phyloP scores from a whole-genome alignment of 2,888 invertebrate species.

The Deilephila elpenor region DNA sequence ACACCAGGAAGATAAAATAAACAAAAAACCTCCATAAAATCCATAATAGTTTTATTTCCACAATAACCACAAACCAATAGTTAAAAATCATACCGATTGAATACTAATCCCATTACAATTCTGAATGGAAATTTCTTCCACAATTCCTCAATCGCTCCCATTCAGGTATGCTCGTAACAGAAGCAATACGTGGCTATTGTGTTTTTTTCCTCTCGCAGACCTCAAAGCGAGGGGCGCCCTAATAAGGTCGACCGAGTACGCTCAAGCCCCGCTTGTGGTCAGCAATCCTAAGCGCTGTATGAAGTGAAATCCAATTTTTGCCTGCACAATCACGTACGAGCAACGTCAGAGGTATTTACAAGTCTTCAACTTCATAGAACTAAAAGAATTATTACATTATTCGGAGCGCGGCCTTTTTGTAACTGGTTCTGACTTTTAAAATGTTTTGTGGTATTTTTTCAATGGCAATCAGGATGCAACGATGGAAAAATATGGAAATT shows the following conservation, averaged over 20 bases:
- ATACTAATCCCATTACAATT: not conserved
- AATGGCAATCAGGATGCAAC: too few relatives aligned
- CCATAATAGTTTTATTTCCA: too few relatives aligned
- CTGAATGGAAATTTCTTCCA: not conserved
- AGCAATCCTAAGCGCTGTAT: conserved; percentile 24
- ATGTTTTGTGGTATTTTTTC: too few relatives aligned
- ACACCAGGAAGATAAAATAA: too few relatives aligned
- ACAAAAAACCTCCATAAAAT: too few relatives aligned
- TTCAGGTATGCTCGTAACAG: not conserved
- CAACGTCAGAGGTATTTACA: conserved; percentile 14
- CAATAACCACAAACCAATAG: not conserved
- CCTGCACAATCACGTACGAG: conserved; percentile 17
- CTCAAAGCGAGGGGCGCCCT: conserved; percentile 25
- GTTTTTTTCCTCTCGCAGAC: conserved; percentile 22
- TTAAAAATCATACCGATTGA: not conserved
- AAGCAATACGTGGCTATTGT: conserved; percentile 22
- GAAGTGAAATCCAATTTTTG: conserved; percentile 24
- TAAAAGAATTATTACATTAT: too few relatives aligned
- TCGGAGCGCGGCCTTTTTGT: too few relatives aligned
- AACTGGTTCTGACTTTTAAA: too few relatives aligned
- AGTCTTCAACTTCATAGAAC: not conserved
- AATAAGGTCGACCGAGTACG: conserved; percentile 20
- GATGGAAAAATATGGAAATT: too few relatives aligned
- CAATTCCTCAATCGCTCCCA: conserved; percentile 1
- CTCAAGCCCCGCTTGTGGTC: conserved; percentile 20